Conservation (phyloP, 2,113 vertebrate genomes). For the Casuarius casuarius region DNA sequence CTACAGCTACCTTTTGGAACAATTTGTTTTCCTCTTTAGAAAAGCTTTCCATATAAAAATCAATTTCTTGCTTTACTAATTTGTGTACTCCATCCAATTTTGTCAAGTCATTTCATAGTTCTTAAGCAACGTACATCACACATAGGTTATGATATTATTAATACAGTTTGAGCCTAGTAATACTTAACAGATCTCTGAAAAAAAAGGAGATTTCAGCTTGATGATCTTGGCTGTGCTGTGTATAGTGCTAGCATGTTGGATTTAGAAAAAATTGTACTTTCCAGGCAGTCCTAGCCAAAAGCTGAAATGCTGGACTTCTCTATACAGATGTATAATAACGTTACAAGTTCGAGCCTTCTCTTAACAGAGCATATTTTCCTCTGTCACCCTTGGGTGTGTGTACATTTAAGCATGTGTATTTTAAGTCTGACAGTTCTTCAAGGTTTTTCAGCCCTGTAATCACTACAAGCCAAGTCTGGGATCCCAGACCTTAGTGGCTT, state of each 20-base stretch:
- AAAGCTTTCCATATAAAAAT: neutral
- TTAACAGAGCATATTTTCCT: neutral
- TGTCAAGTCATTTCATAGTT: neutral
- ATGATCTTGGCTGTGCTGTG: accelerated
- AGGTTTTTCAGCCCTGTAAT: neutral
- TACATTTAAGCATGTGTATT: neutral
- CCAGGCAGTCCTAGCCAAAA: neutral
- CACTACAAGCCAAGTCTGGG: neutral
- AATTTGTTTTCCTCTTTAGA: neutral
- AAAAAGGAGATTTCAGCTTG: accelerated
- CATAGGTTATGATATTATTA: neutral
- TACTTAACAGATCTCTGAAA: neutral
- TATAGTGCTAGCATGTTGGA: neutral
- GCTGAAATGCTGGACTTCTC: neutral
- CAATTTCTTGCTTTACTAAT: neutral
- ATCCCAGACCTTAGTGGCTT: neutral
- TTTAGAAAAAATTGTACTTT: neutral
- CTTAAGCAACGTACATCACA: neutral
- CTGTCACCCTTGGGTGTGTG: neutral
- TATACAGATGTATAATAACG: neutral
- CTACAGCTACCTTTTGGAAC: neutral
- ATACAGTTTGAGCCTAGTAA: neutral
- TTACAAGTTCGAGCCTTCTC: neutral
- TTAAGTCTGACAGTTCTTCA: neutral
- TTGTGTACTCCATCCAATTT: neutral